Percentiles rank a stretch among this genome's conserved stretches.
Evolutionary conservation across 2,888 invertebrate species (phyloP).

Genomic region (Campoplex nolae): DNA sequence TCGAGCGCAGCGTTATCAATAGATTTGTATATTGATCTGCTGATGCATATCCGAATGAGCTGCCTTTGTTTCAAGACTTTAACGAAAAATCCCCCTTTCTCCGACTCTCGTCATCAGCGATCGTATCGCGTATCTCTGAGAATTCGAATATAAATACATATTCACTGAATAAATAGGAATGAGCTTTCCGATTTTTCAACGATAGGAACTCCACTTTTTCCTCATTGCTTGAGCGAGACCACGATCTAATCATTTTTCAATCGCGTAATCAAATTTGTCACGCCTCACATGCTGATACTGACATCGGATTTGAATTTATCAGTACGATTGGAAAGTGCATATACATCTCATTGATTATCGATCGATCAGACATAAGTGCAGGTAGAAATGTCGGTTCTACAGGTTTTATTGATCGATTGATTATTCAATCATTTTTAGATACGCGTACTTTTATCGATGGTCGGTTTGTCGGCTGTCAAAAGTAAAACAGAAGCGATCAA

Average conservation of each 20-base stretch:
- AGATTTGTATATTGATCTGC: neutral
- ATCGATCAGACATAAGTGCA: neutral
- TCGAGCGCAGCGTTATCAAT: neutral
- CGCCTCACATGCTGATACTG: neutral
- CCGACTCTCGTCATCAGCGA: conserved; percentile 12
- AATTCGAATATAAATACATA: neutral
- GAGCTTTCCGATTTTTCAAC: neutral
- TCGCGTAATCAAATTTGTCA: neutral
- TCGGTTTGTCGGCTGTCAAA: neutral
- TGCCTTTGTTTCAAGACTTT: neutral
- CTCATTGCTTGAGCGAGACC: neutral
- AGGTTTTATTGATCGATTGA: neutral
- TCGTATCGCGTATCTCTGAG: conserved; percentile 31
- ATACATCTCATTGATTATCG: neutral
- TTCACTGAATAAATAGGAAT: neutral
- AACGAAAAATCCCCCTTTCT: neutral
- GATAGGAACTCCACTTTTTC: neutral
- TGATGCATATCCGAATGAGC: neutral
- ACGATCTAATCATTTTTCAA: neutral
- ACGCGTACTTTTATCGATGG: neutral
- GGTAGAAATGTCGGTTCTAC: neutral
- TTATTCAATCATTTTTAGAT: neutral
- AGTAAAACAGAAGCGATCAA: neutral
- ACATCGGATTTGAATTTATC: neutral
- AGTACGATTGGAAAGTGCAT: neutral